Evolutionary conservation across 2,797 vertebrate genomes (phyloP).

Genomic region (Acrossocheilus wenchowensis): DNA sequence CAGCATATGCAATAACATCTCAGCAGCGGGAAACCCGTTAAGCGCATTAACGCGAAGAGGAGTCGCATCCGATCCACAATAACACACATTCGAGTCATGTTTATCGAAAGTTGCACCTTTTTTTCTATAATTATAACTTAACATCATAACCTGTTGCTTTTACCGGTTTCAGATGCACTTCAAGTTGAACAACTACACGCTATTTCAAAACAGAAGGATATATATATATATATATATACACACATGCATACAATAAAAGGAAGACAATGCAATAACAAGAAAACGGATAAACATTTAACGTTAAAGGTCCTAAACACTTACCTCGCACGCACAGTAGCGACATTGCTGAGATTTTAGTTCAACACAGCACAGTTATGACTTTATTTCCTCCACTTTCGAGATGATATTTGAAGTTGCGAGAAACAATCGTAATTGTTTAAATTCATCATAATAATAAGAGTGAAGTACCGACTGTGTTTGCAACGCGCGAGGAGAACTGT

Average conservation of each 20-base stretch:
- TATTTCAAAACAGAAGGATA: not conserved
- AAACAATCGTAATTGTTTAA: not conserved
- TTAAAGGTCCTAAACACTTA: constrained; percentile 56
- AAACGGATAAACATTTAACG: not conserved
- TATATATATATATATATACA: not conserved
- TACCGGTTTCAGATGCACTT: not conserved
- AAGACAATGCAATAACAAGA: not conserved
- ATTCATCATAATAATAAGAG: constrained; percentile 15
- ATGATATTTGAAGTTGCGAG: not conserved
- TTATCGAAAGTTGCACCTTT: not conserved
- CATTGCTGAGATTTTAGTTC: constrained; percentile 65
- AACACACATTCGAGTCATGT: constrained; percentile 2
- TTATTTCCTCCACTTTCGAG: not conserved
- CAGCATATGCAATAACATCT: not conserved
- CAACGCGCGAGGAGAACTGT: constrained; percentile 11
- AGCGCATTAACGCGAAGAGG: constrained; percentile 14
- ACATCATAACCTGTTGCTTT: constrained; percentile 18
- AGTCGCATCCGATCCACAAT: not conserved
- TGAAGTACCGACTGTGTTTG: constrained; percentile 7
- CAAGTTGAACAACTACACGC: not conserved
- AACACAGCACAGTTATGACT: not conserved
- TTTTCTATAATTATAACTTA: not conserved
- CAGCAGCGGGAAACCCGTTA: constrained; percentile 7
- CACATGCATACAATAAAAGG: not conserved
- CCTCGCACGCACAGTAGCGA: constrained; percentile 80